phyloP scores from a whole-genome alignment of 2,113 vertebrate species.

The Pagrus major region DNA sequence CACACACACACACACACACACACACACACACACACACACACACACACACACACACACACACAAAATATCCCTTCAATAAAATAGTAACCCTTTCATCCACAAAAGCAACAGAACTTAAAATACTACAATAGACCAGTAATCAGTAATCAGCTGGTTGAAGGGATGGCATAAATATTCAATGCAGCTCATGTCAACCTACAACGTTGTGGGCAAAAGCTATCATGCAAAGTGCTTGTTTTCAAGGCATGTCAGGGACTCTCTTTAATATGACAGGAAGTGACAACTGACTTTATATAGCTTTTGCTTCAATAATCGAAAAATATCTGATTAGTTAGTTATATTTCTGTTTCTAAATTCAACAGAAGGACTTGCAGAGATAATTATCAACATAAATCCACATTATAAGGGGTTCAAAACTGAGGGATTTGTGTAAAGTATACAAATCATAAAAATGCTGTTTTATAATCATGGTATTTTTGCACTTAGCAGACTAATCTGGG shows the following conservation, averaged over 20 bases:
- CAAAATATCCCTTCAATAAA: conserved; percentile 13
- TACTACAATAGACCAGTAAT: conserved; percentile 3
- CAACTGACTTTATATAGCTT: neutral
- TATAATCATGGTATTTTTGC: neutral
- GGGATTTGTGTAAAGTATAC: neutral
- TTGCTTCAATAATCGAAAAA: neutral
- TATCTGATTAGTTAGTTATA: neutral
- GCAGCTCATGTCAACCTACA: conserved; percentile 1
- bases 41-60: too few species aligned
- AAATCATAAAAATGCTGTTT: neutral
- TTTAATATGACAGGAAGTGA: neutral
- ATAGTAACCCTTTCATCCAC: conserved; percentile 11
- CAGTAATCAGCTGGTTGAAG: conserved; percentile 19
- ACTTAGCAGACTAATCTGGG: neutral
- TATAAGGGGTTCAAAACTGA: neutral
- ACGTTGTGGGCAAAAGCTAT: neutral
- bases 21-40: too few species aligned
- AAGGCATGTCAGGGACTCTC: neutral
- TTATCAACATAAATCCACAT: neutral
- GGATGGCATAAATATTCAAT: conserved; percentile 14
- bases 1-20: too few species aligned
- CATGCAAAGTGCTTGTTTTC: neutral
- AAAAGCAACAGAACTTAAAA: conserved; percentile 20
- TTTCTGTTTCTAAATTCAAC: neutral
- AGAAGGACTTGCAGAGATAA: neutral